These are phyloP conservation scores for Aphodius sticticus DNA, from an alignment of 2,888 invertebrate genomes.

Conservation along the genomic window DNA sequence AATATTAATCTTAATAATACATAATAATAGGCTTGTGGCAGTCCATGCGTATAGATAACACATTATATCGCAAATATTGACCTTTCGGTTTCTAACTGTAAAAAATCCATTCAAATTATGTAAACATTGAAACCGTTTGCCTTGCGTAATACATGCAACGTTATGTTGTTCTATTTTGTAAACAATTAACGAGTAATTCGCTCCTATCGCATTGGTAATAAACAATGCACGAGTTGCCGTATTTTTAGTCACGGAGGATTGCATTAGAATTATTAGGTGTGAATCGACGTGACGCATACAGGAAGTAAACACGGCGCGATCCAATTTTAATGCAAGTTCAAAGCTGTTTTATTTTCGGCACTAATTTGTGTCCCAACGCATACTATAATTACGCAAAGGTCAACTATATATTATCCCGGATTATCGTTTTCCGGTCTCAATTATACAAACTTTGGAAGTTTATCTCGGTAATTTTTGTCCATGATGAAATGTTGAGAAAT, in stretches of 20 bases:
- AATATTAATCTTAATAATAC: no score
- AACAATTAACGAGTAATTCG: not conserved
- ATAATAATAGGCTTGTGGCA: no score
- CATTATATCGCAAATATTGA: no score
- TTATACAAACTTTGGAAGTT: not conserved
- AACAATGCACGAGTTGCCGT: not conserved
- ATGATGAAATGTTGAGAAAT: no score
- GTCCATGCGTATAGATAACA: no score
- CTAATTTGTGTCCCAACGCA: conserved; percentile 14
- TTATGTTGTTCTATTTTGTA: not conserved
- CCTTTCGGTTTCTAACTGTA: no score
- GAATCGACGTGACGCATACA: conserved; percentile 18
- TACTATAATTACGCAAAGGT: conserved; percentile 19
- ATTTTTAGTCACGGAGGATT: not conserved
- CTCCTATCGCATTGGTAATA: not conserved
- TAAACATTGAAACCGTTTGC: not conserved
- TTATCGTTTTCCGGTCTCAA: not conserved
- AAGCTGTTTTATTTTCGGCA: conserved; percentile 21
- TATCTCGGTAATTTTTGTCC: not conserved
- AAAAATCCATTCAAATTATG: not conserved
- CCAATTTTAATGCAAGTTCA: conserved; percentile 25
- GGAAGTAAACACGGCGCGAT: conserved; percentile 5
- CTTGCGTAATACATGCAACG: not conserved
- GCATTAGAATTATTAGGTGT: conserved; percentile 4
- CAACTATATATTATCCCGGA: conserved; percentile 9